Percentiles rank a stretch among this genome's conserved stretches.
These are phyloP conservation scores for Luehdorfia chinensis DNA, from an alignment of 1,140 invertebrate genomes.

Conservation along the genomic window DNA sequence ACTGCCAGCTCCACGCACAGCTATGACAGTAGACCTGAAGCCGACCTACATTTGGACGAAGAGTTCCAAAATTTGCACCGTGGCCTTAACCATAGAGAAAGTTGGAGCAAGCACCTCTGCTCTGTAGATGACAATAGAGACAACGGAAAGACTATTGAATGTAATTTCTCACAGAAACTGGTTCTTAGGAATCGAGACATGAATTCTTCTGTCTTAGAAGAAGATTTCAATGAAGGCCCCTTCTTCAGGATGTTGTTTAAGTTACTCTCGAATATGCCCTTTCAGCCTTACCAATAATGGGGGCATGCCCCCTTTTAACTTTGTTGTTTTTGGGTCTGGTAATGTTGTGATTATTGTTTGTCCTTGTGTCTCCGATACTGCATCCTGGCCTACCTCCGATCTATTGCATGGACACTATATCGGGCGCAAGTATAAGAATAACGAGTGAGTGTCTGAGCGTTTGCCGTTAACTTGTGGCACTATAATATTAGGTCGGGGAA, in stretches of 20 bases:
- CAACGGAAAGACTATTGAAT: conserved; percentile 8
- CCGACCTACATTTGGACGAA: conserved; percentile 71
- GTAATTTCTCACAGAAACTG: conserved; percentile 30
- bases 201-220: conserved; percentile 28
- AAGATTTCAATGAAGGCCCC: conserved; percentile 84
- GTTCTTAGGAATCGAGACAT: conserved; percentile 28
- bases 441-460: no score
- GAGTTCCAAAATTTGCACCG: conserved; percentile 31
- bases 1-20: conserved; percentile 78
- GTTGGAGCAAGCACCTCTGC: background rate
- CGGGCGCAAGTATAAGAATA: no score
- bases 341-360: no score
- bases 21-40: conserved; percentile 81
- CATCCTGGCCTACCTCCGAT: no score
- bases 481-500: no score
- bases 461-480: no score
- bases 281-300: conserved; percentile 83
- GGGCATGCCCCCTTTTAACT: no score
- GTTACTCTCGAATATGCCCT: conserved; percentile 81
- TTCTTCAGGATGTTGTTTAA: conserved; percentile 86
- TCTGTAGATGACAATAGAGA: no score
- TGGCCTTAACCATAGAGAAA: background rate
- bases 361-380: no score
- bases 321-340: no score
- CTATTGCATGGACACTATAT: no score